Base-by-base conservation (phyloP, 2,888 invertebrate genomes). In the Allacma fusca region DNA sequence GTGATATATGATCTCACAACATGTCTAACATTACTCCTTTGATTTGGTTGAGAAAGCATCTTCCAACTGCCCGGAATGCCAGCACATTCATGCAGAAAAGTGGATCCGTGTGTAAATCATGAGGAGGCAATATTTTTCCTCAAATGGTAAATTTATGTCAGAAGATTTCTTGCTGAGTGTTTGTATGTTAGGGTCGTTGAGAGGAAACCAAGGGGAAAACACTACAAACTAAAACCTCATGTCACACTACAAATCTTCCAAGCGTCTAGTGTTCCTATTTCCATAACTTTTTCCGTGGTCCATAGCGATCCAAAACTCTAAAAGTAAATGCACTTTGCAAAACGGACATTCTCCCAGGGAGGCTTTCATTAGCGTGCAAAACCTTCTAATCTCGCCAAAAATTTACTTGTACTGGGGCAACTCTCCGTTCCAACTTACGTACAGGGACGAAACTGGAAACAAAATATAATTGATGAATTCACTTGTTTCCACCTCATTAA, bases 401-500 rank as follows among this genome's bases (percentile, higher is more conserved):
- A 34, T 4, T 34, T 9, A 34, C 9, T 34, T 9, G 5, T 34
- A 4, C 9, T 4, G 9, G 5, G 5, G 34, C 4, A 34, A 34
- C 34, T 7, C 34, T n/a, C n/a, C n/a, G n/a, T n/a, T n/a, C n/a
- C n/a, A n/a, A n/a, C n/a, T n/a, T n/a, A n/a, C n/a, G n/a, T n/a
- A n/a, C n/a, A n/a, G n/a, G n/a, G n/a, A n/a, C n/a, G n/a, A n/a
- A n/a, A n/a, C n/a, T n/a, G n/a, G 62, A 24, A 26, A 62, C 34
- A 34, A 26, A 62, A 12, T 24, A 62, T 62, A 62, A 62, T 62
- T 62, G 62, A 62, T 62, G 24, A 62, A 62, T 62, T 62, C 62
- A 62, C 62, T 62, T 62, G 62, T 62, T 62, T 62, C 62, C 62
- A 62, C 62, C 62, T 62, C 62, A 62, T 62, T 62, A 24, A 62